Conservation (phyloP, 2,888 invertebrate genomes). For the Rambutsinella grinnellia region DNA sequence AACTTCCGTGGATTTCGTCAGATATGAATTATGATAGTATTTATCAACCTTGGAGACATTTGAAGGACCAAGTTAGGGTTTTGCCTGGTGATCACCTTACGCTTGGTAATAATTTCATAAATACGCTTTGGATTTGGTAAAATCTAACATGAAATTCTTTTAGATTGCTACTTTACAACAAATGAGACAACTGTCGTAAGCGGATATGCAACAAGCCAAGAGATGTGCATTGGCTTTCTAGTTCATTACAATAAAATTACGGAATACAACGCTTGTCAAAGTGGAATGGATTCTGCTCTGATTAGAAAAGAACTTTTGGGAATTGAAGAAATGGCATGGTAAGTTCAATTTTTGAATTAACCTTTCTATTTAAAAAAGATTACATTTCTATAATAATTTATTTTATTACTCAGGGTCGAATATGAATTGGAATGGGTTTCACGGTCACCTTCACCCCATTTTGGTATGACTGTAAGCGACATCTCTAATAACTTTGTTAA, state of each 20-base stretch:
- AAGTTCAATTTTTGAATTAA: background rate
- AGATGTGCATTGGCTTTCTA: slow-evolving; percentile 21
- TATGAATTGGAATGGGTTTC: slow-evolving; percentile 17
- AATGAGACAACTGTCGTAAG: background rate
- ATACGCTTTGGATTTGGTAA: too few relatives aligned
- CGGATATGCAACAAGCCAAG: slow-evolving; percentile 27
- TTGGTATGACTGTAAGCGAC: slow-evolving; percentile 13
- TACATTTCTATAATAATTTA: too few relatives aligned
- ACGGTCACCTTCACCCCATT: background rate
- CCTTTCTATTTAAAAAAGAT: background rate
- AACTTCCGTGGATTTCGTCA: slow-evolving; percentile 81
- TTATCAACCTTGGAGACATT: slow-evolving; percentile 42
- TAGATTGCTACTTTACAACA: background rate
- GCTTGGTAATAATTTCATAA: slow-evolving; percentile 12
- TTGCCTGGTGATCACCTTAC: slow-evolving; percentile 57
- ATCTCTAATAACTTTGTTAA: slow-evolving; percentile 32
- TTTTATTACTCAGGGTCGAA: background rate
- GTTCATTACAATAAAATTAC: slow-evolving; percentile 22
- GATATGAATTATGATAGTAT: slow-evolving; percentile 50
- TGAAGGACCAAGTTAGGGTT: slow-evolving; percentile 27
- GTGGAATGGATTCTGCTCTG: slow-evolving; percentile 12
- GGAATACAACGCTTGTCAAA: background rate
- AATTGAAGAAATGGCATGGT: slow-evolving; percentile 28
- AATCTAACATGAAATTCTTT: background rate
- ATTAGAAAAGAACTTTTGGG: slow-evolving; percentile 13